Evolutionary conservation across 2,113 vertebrate species (phyloP), one percentile per base, ranked within the genome.

Genomic region (Brachirus orientalis): DNA sequence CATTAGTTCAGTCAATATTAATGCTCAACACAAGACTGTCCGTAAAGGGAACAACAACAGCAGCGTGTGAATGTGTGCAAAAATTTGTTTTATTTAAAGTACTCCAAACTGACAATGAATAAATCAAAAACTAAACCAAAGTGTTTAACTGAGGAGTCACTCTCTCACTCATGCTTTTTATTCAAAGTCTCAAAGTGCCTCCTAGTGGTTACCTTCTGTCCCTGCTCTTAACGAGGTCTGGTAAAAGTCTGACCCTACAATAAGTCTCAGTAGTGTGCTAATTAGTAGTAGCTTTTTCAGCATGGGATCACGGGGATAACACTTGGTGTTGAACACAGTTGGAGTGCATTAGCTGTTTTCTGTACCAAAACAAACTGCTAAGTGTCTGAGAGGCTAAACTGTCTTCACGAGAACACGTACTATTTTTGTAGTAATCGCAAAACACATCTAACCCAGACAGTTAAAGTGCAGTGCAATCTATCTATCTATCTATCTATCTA

Each of bases 171-270:
- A 0, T 46, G 45, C 22, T 41, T 62, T 73, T 56, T 44, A 82
- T 79, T 10, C 37, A 79, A 89, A 88, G 90, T 86, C 84, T 90
- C 79, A 90, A 89, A 89, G 83, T 89, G 88, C 89, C 90, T 88
- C 86, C 89, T 91, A 89, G 90, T 88, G 90, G 86, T 4, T 10
- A 0, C 45, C 73, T 37, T 18, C 46, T 9, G 71, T 6, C 12
- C 4, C 57, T 87, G 68, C 63, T 51, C 37, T 28, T 2, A 40
- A 19, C 7, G 18, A 35, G 33, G 37, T 17, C 37, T 48, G 33
- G 5, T 68, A 9, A 60, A 56, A 28, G 16, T 59, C 61, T 81
- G 79, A 79, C 80, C 82, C 63, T 12, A 2, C 17, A 58, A 64
- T 69, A 70, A 81, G 80, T 79, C 75, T 66, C 54, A 9, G 66